phyloP scores from a whole-genome alignment of 2,888 invertebrate genomes.

The Tetragonula carbonaria region DNA sequence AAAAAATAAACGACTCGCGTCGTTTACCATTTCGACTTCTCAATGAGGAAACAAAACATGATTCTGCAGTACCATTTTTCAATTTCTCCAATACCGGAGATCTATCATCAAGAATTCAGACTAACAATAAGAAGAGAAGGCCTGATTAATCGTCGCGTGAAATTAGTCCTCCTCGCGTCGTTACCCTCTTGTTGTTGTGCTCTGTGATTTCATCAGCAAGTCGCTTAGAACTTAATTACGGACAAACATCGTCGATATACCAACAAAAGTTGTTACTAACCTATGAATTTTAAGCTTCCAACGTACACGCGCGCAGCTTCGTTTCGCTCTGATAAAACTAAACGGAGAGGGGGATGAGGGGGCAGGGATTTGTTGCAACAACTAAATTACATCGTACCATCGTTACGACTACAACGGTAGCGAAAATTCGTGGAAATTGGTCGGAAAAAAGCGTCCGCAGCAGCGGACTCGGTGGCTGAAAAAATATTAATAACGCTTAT shows the following conservation, averaged over 20 bases:
- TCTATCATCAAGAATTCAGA: not conserved
- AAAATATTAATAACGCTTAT: slow-evolving; percentile 27
- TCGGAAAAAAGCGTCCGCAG: not conserved
- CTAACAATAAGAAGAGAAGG: not conserved
- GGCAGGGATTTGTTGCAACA: not conserved
- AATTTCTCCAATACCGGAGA: too few species aligned
- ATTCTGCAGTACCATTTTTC: not conserved
- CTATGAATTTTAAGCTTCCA: slow-evolving; percentile 12
- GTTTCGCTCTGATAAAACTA: slow-evolving; percentile 15
- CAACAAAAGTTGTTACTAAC: not conserved
- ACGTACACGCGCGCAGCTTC: not conserved
- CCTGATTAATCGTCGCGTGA: slow-evolving; percentile 7
- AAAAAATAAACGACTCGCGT: not conserved
- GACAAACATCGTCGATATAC: not conserved
- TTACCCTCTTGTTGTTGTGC: not conserved
- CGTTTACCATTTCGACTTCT: not conserved
- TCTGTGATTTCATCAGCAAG: not conserved
- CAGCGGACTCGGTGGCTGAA: not conserved
- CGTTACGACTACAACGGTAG: not conserved
- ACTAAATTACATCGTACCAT: slow-evolving; percentile 3
- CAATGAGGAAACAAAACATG: not conserved
- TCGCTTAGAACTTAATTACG: not conserved
- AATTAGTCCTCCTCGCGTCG: not conserved
- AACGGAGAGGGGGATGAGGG: not conserved
- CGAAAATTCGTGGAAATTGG: slow-evolving; percentile 5